phyloP scores from a whole-genome alignment of 2,797 vertebrate genomes.

The Myotis daubentonii region DNA sequence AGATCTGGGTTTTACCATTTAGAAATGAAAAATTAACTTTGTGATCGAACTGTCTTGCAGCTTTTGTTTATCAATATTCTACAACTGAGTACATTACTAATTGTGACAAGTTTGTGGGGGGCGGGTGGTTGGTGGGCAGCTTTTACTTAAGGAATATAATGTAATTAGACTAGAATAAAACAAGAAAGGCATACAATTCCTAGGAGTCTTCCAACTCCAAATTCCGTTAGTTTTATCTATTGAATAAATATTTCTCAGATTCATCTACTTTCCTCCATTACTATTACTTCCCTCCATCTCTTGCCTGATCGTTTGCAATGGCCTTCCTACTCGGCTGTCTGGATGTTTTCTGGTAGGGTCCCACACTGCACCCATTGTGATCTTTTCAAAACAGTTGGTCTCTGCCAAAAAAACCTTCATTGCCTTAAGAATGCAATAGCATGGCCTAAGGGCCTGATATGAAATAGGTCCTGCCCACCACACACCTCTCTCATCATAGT shows the following conservation, averaged over 20 bases:
- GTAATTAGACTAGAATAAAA: background rate
- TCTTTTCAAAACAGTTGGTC: background rate
- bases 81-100: background rate
- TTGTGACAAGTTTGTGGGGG: background rate
- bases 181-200: background rate
- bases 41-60: background rate
- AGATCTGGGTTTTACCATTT: conserved; percentile 20
- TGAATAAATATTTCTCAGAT: background rate
- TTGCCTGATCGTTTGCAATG: background rate
- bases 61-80: conserved; percentile 35
- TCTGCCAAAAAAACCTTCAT: background rate
- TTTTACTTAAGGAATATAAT: conserved; percentile 28
- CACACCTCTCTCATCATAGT: background rate
- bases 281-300: background rate
- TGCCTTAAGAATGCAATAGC: background rate
- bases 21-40: conserved; percentile 53
- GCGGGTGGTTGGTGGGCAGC: background rate
- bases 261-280: background rate
- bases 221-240: background rate
- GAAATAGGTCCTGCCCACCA: background rate
- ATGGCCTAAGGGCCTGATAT: background rate
- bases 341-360: background rate
- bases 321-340: background rate
- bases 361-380: background rate
- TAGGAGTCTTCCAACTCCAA: background rate